Base-by-base conservation (phyloP, 30 jellyfish, hydroid and myxozoan species). In the Nemopilema nomurai region DNA sequence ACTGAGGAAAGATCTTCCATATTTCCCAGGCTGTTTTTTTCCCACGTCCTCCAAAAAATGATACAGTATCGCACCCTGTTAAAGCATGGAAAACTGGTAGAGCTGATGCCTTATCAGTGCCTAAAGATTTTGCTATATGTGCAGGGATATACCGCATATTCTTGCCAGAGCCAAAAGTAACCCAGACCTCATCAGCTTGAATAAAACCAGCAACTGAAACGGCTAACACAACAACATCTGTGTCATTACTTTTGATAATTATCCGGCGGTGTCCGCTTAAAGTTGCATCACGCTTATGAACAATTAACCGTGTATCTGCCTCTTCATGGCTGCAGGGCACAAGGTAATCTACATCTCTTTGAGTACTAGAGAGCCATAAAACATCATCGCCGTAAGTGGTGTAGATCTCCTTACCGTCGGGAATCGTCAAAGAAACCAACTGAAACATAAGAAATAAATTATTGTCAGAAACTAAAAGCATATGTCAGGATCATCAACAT, bases 291-390 rank as follows among this genome's bases (percentile, higher is more conserved):
- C 9, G 28, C 16, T 62, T 83, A 67, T 80, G 90, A 16, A 80
- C 7, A 9, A 80, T 21, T 17, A 80, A 16, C 18, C 90, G 84
- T 0, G 76, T 81, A 69, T 69, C 90, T 51, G 90, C 87, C 69
- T 81, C 90, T 26, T 81, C 90, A 8, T 81, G 90, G 4, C 74
- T 27, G 51, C 90, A 81, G 24, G 90, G 90, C 16, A 64, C 30
- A 28, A 81, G 74, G 63, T 18, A 0, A 64, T 26, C 74, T 49
- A 41, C 20, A 18, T 68, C 86, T 28, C 41, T 25, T n/a, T 66
- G 67, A 50, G 28, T 20, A 17, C 4, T 28, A 22, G n/a, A n/a
- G n/a, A n/a, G n/a, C n/a, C 83, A 79, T 29, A 18, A 13, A 18
- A 65, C 84, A 31, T 53, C 69, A 13, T 29, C 67, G 67, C 23